phyloP scores from a whole-genome alignment of 2,888 invertebrate genomes.

The Tyria jacobaeae region DNA sequence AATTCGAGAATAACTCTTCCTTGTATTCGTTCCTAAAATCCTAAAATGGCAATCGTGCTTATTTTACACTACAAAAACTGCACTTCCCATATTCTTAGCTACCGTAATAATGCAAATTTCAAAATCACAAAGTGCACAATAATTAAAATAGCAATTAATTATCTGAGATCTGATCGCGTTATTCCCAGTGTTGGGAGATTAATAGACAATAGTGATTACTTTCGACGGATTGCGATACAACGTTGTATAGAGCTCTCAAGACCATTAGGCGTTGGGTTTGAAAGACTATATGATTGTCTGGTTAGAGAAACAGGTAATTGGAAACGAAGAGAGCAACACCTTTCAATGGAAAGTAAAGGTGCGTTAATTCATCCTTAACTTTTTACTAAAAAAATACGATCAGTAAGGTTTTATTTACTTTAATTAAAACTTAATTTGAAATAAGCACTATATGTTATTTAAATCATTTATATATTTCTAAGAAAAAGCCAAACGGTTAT shows the following conservation, averaged over 20 bases:
- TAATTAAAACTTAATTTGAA: background rate
- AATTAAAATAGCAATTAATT: conserved; percentile 36
- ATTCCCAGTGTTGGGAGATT: conserved; percentile 33
- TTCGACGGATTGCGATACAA: conserved; percentile 27
- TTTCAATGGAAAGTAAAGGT: background rate
- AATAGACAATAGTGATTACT: conserved; percentile 40
- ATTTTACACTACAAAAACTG: background rate
- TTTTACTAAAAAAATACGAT: too few relatives aligned
- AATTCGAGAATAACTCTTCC: too few relatives aligned
- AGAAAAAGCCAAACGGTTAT: background rate
- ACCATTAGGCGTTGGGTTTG: background rate
- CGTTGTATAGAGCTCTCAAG: conserved; percentile 26
- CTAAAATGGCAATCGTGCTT: too few relatives aligned
- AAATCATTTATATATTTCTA: background rate
- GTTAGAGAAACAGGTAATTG: conserved; percentile 1
- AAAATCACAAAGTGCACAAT: conserved; percentile 13
- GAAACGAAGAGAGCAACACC: background rate
- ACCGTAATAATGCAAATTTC: background rate
- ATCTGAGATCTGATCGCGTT: conserved; percentile 34
- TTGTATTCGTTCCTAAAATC: too few relatives aligned
- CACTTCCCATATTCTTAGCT: background rate
- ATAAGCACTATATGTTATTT: too few relatives aligned
- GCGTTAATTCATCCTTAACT: too few relatives aligned
- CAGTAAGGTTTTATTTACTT: too few relatives aligned
- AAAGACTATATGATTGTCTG: conserved; percentile 22